These are phyloP conservation scores for Rhodeus uyekii DNA, from an alignment of 2,797 vertebrate species.

Conservation along the genomic window DNA sequence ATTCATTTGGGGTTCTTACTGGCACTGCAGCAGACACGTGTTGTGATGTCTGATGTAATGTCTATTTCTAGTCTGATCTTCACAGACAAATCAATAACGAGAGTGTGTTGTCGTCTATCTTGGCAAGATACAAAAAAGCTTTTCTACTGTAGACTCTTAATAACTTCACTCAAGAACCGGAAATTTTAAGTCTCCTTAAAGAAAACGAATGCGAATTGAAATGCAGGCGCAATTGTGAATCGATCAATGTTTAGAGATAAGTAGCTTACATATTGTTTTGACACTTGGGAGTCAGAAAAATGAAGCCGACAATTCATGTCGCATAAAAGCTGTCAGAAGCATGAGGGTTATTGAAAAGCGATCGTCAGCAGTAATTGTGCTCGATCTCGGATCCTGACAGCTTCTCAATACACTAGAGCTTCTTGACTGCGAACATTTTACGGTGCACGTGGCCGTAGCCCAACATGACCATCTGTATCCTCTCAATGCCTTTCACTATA, in stretches of 20 bases:
- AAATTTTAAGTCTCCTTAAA: conserved; percentile 5
- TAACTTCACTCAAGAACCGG: not conserved
- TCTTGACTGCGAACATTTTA: not conserved
- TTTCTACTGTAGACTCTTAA: not conserved
- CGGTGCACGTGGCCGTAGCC: not conserved
- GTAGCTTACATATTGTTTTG: conserved; percentile 28
- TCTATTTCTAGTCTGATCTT: conserved; percentile 15
- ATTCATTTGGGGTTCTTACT: conserved; percentile 20
- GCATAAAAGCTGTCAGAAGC: not conserved
- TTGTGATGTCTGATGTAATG: not conserved
- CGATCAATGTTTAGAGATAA: conserved; percentile 39
- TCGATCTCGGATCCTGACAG: not conserved
- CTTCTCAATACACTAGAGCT: not conserved
- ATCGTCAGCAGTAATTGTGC: not conserved
- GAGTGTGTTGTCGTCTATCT: conserved; percentile 20
- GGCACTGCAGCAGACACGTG: conserved; percentile 26
- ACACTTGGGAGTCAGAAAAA: conserved; percentile 18
- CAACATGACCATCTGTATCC: not conserved
- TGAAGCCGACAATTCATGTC: conserved; percentile 20
- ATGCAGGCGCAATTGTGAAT: conserved; percentile 36
- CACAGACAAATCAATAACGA: conserved; percentile 46
- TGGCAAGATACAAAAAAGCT: not conserved
- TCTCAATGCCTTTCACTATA: not conserved
- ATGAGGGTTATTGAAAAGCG: conserved; percentile 19
- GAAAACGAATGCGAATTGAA: conserved; percentile 26